Evolutionary conservation across 2,888 invertebrate species (phyloP).

Genomic region (Brachyopa scutellaris): DNA sequence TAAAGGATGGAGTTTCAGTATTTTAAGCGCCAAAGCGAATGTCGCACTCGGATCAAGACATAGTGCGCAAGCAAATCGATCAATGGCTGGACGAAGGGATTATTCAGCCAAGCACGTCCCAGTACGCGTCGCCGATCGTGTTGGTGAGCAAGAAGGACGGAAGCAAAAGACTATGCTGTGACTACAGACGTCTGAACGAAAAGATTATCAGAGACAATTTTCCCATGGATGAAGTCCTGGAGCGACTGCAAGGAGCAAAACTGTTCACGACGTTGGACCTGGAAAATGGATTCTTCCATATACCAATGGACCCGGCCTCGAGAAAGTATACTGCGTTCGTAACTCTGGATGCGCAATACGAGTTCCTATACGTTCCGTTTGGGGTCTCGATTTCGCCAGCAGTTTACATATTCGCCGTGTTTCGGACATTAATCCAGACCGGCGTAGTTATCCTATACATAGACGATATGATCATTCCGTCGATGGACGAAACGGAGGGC

Average conservation of each 20-base stretch:
- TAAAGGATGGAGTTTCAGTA: constrained; percentile 9
- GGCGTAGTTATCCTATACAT: constrained; percentile 3
- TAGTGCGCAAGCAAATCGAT: constrained; percentile 74
- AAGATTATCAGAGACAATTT: constrained; percentile 58
- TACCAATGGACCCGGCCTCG: constrained; percentile 28
- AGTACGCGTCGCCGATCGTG: constrained; percentile 74
- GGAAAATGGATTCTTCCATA: constrained; percentile 33
- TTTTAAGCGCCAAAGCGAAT: constrained; percentile 21
- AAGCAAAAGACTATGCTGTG: constrained; percentile 75
- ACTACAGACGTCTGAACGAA: constrained; percentile 74
- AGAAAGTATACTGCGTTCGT: constrained; percentile 59
- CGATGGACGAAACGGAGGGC: constrained; percentile 14
- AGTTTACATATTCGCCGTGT: constrained; percentile 7
- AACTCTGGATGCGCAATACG: constrained; percentile 50
- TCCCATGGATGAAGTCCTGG: constrained; percentile 59
- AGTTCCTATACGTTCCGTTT: constrained; percentile 45
- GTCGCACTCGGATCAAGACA: constrained; percentile 12
- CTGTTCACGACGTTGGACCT: constrained; percentile 17
- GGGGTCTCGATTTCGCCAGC: constrained; percentile 65
- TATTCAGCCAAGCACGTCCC: constrained; percentile 75
- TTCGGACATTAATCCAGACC: constrained; percentile 4
- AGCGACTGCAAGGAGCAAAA: constrained; percentile 25
- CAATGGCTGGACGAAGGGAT: constrained; percentile 76
- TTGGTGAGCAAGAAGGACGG: constrained; percentile 68
- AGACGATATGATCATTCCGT: constrained; percentile 22